phyloP scores from a whole-genome alignment of 1,140 invertebrate species.

The Drosophila sproati region DNA sequence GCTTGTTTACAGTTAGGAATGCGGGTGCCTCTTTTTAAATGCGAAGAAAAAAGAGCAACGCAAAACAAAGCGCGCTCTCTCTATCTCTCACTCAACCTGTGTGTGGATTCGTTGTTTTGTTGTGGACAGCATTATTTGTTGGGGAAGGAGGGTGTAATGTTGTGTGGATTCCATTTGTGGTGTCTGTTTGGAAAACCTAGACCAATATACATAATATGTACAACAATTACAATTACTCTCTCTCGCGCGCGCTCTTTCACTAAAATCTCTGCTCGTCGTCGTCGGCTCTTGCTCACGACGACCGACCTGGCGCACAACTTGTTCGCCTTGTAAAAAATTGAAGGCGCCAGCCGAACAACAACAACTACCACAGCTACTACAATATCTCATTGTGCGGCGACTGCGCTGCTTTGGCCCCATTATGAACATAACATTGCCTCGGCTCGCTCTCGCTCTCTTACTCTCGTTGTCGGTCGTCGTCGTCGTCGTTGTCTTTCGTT shows the following conservation, averaged over 20 bases:
- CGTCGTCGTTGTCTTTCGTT: constrained; percentile 6
- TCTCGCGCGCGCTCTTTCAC: constrained; percentile 12
- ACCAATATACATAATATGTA: constrained; percentile 27
- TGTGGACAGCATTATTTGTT: constrained; percentile 36
- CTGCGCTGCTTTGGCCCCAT: constrained; percentile 77
- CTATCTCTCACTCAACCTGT: constrained; percentile 26
- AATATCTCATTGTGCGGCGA: constrained; percentile 46
- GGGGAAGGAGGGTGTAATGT: constrained; percentile 15
- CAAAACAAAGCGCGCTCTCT: constrained; percentile 37
- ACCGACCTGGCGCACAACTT: constrained; percentile 54
- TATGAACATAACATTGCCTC: constrained; percentile 36
- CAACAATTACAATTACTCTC: constrained; percentile 66
- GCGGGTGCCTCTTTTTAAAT: constrained; percentile 57
- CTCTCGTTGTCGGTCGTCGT: neutral
- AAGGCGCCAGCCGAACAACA: constrained; percentile 48
- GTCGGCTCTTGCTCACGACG: constrained; percentile 19
- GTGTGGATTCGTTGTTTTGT: neutral
- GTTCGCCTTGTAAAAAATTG: constrained; percentile 76
- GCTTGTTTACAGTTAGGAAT: constrained; percentile 81
- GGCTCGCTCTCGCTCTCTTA: constrained; percentile 26
- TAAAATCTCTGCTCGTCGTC: constrained; percentile 18
- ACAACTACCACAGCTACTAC: constrained; percentile 24
- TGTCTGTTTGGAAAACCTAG: constrained; percentile 44
- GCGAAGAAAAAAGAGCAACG: constrained; percentile 49
- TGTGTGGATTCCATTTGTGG: constrained; percentile 45